Evolutionary conservation across 1,140 invertebrate genomes (phyloP), one percentile per base, ranked within the genome.

Genomic region (Latrodectus geometricus): DNA sequence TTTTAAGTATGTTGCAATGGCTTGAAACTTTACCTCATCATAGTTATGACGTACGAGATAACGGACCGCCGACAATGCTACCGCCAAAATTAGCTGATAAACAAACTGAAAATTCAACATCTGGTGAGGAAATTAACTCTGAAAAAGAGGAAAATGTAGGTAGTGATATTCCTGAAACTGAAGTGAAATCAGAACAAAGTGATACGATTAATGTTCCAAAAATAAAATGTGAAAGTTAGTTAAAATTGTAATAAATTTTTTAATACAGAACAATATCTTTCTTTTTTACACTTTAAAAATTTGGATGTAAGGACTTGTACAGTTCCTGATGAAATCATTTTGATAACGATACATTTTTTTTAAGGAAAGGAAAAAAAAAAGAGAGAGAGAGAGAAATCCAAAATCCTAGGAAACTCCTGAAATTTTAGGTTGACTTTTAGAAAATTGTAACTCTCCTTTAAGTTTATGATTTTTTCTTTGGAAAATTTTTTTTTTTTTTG

Each of bases 1-100:
- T 35, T 35, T 35, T 35, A 35, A 93, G 93, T 23, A 96, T 97
- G 94, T 90, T 94, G 0, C 89, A 92, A 0, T 97, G 96, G 96
- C 88, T 97, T 21, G 92, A 93, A 87, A 94, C 94, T 23, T 90
- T 97, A 20, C 92, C 92, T 1, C 90, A 91, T 56, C 95, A 97
- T 90, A 93, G 93, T 0, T 96, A 94, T 90, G 94, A 94, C 89
- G 92, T 93, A 0, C 90, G 92, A 76, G 89, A 89, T 65, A 69
- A 68, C n/a, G 77, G 77, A 21, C 69, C 85, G 14, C 85, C 85
- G 11, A 52, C 74, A 17, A 52, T 48, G 54, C n/a, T 78, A 7
- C 73, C 76, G 23, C 50, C 85, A 12, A 87, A 86, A 61, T 8
- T 17, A 86, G 66, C 56, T 9, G 17, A 9, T 4, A 21, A n/a